phyloP scores from a whole-genome alignment of 2,888 invertebrate species.

The Eupithecia insigniata region DNA sequence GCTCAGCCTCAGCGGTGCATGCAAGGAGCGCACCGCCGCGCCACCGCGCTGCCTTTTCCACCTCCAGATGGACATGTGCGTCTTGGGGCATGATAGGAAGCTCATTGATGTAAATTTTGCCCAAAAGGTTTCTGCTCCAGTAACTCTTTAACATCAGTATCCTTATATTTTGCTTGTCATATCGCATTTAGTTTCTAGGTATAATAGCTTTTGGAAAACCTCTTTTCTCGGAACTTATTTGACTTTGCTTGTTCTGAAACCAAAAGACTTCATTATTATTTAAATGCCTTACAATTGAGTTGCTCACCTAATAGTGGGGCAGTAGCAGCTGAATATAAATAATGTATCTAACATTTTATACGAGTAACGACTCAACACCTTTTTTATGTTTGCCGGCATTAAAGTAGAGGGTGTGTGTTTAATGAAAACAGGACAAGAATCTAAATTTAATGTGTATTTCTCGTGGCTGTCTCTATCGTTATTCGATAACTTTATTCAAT shows the following conservation, averaged over 20 bases:
- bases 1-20: no score
- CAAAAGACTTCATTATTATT: neutral
- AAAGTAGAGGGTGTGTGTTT: constrained; percentile 63
- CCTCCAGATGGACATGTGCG: no score
- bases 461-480: constrained; percentile 61
- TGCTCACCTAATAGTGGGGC: neutral
- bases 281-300: neutral
- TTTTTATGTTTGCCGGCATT: constrained; percentile 51
- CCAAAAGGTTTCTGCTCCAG: neutral
- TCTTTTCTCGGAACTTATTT: neutral
- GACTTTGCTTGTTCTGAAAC: neutral
- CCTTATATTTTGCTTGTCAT: neutral
- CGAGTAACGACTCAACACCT: constrained; percentile 54
- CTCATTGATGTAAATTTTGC: neutral
- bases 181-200: neutral
- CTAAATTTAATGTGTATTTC: constrained; percentile 66
- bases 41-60: no score
- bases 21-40: no score
- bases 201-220: neutral
- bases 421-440: constrained; percentile 71
- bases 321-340: neutral
- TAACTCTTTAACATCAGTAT: neutral
- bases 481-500: constrained; percentile 62
- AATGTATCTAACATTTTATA: neutral
- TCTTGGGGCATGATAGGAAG: no score